Conservation (phyloP, 2,797 vertebrate genomes). For the Graptemys geographica region DNA sequence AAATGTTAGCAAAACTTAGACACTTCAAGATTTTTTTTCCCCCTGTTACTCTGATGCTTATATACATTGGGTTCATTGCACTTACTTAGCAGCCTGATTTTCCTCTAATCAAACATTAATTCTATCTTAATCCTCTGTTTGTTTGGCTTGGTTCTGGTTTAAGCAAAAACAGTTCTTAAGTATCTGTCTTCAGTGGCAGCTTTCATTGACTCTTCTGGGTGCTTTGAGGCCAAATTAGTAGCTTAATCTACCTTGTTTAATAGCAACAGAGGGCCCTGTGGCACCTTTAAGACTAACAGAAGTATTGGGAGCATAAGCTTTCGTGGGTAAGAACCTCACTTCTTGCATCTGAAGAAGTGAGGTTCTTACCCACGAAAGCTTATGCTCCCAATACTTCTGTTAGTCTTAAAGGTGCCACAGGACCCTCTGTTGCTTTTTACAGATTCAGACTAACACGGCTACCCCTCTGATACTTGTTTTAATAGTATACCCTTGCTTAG, state of each 20-base stretch:
- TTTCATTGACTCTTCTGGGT: accelerated
- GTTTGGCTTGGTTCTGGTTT: not conserved
- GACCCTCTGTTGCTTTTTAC: too few relatives aligned
- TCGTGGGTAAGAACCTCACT: too few relatives aligned
- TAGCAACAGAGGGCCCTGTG: too few relatives aligned
- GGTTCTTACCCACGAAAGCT: too few relatives aligned
- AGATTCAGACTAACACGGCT: too few relatives aligned
- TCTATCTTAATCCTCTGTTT: not conserved
- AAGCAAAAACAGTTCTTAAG: accelerated
- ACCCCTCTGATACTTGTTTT: too few relatives aligned
- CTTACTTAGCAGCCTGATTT: not conserved
- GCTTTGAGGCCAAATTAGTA: not conserved
- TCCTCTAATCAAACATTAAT: not conserved
- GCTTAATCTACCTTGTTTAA: not conserved
- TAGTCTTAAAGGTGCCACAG: too few relatives aligned
- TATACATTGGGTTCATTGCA: too few relatives aligned
- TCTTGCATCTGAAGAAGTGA: too few relatives aligned
- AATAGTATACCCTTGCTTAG: accelerated
- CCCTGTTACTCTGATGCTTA: not conserved
- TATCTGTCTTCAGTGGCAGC: accelerated
- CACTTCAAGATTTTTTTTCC: not conserved
- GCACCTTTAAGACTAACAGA: too few relatives aligned
- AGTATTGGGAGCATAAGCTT: too few relatives aligned
- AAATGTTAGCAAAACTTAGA: not conserved
- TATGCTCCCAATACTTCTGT: too few relatives aligned